Conservation (phyloP, 1,140 invertebrate species). For the Plectrocnemia conspersa region DNA sequence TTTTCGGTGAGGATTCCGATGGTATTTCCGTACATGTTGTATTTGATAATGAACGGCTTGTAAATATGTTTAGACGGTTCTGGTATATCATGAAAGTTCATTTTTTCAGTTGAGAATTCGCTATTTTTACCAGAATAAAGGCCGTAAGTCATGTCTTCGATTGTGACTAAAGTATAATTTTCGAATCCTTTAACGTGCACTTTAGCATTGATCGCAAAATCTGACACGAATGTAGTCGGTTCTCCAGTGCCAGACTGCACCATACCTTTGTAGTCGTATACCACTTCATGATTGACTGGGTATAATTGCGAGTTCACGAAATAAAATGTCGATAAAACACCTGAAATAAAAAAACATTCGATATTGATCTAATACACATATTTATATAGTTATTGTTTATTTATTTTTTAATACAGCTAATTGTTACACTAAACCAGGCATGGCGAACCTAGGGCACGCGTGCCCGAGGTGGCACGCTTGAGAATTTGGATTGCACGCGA, state of each 20-base stretch:
- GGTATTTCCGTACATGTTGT: slow-evolving; percentile 12
- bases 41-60: slow-evolving; percentile 23
- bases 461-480: too few species aligned
- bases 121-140: slow-evolving; percentile 20
- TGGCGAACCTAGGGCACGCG: too few species aligned
- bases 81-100: slow-evolving; percentile 2
- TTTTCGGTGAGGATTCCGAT: slow-evolving; percentile 7
- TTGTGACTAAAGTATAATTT: slow-evolving; percentile 11
- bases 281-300: slow-evolving; percentile 5
- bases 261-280: slow-evolving; percentile 22
- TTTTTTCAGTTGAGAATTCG: neutral
- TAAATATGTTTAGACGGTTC: slow-evolving; percentile 9
- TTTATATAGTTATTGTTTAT: too few species aligned
- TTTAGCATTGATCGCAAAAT: slow-evolving; percentile 25
- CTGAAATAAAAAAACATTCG: too few species aligned
- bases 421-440: too few species aligned
- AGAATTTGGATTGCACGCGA: too few species aligned
- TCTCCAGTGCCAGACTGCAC: slow-evolving; percentile 17
- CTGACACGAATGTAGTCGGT: slow-evolving; percentile 16
- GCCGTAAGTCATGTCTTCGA: slow-evolving; percentile 18
- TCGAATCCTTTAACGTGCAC: slow-evolving; percentile 13
- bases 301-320: too few species aligned
- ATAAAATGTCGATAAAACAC: too few species aligned
- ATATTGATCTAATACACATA: too few species aligned
- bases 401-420: too few species aligned